phyloP scores from a whole-genome alignment of 2,113 vertebrate species.

The Amazona vittata region DNA sequence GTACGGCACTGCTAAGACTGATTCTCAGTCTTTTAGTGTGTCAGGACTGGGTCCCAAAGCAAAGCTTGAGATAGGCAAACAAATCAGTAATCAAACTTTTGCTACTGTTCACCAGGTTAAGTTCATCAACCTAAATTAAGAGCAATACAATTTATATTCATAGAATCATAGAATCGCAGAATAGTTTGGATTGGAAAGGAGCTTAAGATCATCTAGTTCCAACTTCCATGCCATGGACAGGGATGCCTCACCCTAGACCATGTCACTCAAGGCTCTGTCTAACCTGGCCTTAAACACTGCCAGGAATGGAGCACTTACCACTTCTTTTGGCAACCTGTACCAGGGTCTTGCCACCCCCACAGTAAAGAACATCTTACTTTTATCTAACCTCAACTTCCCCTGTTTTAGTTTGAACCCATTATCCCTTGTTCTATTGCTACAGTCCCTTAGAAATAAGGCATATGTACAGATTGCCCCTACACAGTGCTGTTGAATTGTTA shows the following conservation, averaged over 20 bases:
- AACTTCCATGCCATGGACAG: background rate
- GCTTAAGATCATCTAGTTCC: background rate
- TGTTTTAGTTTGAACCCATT: background rate
- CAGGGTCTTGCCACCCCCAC: background rate
- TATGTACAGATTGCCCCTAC: fast-evolving
- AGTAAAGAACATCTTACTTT: background rate
- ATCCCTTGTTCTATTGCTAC: background rate
- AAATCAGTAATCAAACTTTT: background rate
- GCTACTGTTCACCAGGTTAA: background rate
- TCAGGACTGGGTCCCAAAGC: background rate
- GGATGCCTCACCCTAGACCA: background rate
- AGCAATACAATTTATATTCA: background rate
- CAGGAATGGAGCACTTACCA: background rate
- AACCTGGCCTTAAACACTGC: background rate
- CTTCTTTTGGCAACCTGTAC: background rate
- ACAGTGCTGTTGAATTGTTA: background rate
- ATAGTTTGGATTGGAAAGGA: background rate
- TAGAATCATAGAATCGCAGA: background rate
- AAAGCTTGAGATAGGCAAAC: fast-evolving
- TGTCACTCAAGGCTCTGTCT: background rate
- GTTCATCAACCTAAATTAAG: background rate
- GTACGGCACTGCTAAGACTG: background rate
- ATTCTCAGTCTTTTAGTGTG: background rate
- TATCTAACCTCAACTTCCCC: background rate
- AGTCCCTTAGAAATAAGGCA: background rate